Base-by-base conservation (phyloP, 2,113 vertebrate species). In the Naja naja region DNA sequence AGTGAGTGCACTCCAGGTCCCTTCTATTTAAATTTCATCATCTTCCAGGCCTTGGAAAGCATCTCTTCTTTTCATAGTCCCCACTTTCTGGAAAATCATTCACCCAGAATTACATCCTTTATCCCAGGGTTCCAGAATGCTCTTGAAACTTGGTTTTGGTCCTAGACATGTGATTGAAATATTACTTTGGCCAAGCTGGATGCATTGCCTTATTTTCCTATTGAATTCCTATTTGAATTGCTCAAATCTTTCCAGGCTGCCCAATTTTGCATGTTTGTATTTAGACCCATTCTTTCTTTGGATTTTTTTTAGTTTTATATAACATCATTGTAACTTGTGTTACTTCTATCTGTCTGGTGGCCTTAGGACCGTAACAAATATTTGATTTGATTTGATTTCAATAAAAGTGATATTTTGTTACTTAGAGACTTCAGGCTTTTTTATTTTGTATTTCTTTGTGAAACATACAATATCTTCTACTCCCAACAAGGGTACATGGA, bases 391-490 rank as follows among this genome's bases (percentile, higher is more conserved):
- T 92, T 34, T 89, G 49, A 39, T 55, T 89, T 90, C 30, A 25
- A 52, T 52, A 87, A 92, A 3, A 92, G 54, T 89, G 87, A 0
- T 52, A 14, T 20, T 81, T 81, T 55, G 87, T 58, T 1, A 25
- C n/a, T 55, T 30, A 34, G 11, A 20, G 18, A 89, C 22, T 54
- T 49, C 23, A 39, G 34, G 18, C 5, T 55, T 85, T 89, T 58
- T 49, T 8, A 49, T 49, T 49, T 49, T 49, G 1, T 39, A 16
- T 86, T 52, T 86, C 54, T 86, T 86, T 93, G 88, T 94, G 94
- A 55, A 87, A 30, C 53, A 92, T 93, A 64, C 47, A 58, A n/a
- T 91, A 39, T 22, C 64, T 93, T 93, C 58, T 89, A 25, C 92
- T 92, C 90, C 87, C 91, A 95, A 6, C 0, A 52, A 91, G 85